Percentiles rank a stretch among this genome's conserved stretches.
Conservation (phyloP, 2,888 invertebrate species). For the Idaea aversata region DNA sequence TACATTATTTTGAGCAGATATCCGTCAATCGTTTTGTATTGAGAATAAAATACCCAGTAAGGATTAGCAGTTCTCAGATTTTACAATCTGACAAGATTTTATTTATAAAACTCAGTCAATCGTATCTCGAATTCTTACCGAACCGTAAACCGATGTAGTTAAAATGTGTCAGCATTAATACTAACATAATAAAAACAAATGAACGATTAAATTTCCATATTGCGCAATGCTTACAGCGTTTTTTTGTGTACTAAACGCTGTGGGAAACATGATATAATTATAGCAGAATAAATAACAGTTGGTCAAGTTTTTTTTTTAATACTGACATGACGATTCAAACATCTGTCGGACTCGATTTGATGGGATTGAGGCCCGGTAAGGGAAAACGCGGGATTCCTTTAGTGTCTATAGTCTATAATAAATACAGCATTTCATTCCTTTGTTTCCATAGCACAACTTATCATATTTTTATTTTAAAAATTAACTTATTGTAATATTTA, state of each 20-base stretch:
- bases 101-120: too few species aligned
- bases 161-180: conserved; percentile 10
- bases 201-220: conserved; percentile 34
- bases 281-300: conserved; percentile 31
- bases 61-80: too few species aligned
- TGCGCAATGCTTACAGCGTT: conserved; percentile 30
- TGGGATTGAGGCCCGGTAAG: conserved; percentile 14
- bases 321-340: conserved; percentile 11
- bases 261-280: conserved; percentile 40
- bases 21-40: too few species aligned
- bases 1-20: too few species aligned
- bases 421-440: background rate
- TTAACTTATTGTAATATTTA: too few species aligned
- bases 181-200: conserved; percentile 18
- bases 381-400: conserved; percentile 10
- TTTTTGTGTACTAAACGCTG: conserved; percentile 34
- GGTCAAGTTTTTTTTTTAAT: conserved; percentile 26
- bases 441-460: background rate
- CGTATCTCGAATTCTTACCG: too few species aligned
- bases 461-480: too few species aligned
- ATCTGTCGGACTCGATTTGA: conserved; percentile 20
- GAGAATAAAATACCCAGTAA: too few species aligned
- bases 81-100: too few species aligned
- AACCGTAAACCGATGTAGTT: conserved; percentile 3
- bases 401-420: background rate